Evolutionary conservation across 2,797 vertebrate genomes (phyloP).

Genomic region (Borostomias antarcticus): DNA sequence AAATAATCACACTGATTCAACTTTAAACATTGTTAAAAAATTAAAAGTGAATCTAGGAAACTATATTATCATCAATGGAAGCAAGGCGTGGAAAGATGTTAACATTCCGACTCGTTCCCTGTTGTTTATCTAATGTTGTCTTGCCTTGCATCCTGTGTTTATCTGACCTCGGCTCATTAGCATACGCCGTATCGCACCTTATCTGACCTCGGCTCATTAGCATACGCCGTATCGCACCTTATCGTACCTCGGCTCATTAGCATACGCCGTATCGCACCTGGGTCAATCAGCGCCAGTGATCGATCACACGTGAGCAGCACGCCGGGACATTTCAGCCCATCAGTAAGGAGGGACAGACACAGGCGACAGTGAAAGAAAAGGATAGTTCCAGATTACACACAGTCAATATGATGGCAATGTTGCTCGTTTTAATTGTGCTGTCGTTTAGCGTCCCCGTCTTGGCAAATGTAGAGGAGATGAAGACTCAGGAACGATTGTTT

Average conservation of each 20-base stretch:
- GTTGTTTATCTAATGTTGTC: too few relatives aligned
- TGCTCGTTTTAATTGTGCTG: constrained; percentile 1
- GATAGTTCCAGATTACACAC: background rate
- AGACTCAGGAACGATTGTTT: constrained; percentile 64
- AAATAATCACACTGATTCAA: too few relatives aligned
- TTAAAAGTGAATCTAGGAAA: too few relatives aligned
- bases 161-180: background rate
- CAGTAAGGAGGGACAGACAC: background rate
- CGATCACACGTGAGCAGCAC: constrained; percentile 4
- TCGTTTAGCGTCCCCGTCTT: constrained; percentile 7
- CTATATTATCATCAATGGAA: too few relatives aligned
- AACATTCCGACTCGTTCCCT: too few relatives aligned
- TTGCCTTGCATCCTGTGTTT: background rate
- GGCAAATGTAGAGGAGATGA: constrained; percentile 33
- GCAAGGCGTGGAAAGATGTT: too few relatives aligned
- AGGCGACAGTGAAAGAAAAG: background rate
- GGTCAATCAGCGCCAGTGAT: constrained; percentile 16
- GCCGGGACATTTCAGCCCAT: background rate
- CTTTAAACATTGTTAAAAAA: too few relatives aligned
- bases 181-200: background rate
- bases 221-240: background rate
- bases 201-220: background rate
- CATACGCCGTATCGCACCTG: background rate
- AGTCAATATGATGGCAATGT: background rate
- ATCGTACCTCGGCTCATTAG: too few relatives aligned